Evolutionary conservation across 2,797 vertebrate species (phyloP).

Genomic region (Huso huso): DNA sequence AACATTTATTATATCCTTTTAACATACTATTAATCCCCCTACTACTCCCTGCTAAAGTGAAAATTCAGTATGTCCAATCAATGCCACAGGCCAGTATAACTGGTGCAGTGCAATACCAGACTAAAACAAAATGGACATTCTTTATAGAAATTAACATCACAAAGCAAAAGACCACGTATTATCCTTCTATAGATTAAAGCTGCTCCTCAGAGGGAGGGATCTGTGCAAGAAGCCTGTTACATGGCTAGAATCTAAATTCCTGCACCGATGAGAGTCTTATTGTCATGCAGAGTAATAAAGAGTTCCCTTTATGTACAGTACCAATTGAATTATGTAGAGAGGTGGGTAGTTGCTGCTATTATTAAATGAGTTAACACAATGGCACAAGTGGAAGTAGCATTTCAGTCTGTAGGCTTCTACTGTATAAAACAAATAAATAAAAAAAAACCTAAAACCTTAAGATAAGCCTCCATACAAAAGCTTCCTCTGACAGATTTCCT

Average conservation of each 20-base stretch:
- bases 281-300: neutral
- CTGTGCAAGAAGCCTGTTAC: neutral
- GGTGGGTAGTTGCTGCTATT: too few relatives aligned
- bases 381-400: too few relatives aligned
- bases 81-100: constrained; percentile 14
- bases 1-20: too few relatives aligned
- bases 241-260: constrained; percentile 2
- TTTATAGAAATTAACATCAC: constrained; percentile 32
- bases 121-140: constrained; percentile 17
- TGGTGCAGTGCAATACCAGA: constrained; percentile 22
- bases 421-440: too few relatives aligned
- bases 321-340: neutral
- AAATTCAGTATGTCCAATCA: constrained; percentile 6
- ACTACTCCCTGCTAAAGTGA: too few relatives aligned
- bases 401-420: too few relatives aligned
- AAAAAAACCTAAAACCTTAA: too few relatives aligned
- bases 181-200: constrained; percentile 9
- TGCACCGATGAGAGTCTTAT: neutral
- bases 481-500: too few relatives aligned
- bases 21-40: too few relatives aligned
- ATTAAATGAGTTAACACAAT: too few relatives aligned
- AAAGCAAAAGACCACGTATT: constrained; percentile 22
- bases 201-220: neutral
- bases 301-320: neutral
- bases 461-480: too few relatives aligned